Evolutionary conservation across 2,888 invertebrate species (phyloP), one percentile per base, ranked within the genome.

Genomic region (Argyresthia albistria): DNA sequence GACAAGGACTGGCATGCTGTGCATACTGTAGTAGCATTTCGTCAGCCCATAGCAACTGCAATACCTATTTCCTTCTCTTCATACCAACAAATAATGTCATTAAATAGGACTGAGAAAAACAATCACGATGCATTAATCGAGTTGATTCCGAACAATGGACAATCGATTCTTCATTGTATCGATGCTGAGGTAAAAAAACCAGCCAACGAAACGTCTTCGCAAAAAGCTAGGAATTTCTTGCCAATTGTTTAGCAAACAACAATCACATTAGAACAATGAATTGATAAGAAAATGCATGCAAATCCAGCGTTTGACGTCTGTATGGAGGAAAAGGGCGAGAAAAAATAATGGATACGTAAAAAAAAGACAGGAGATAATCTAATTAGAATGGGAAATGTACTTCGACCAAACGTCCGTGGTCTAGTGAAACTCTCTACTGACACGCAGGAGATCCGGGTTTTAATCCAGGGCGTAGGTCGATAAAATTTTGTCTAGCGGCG

Each of bases 121-220:
- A 46, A 46, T 25, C 35, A 16, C 50, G 35, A 43, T 16, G 50
- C 11, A 50, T 15, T 11, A 42, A 50, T 16, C 43, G n/a, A 25
- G 25, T 25, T n/a, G 35, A 16, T 16, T n/a, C 25, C 4, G 43
- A 51, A 54, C 54, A 54, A 54, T 54, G 47, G 54, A 51, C 54
- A 50, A 54, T 54, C 42, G 51, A 51, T 9, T 39, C 39, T 39
- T 39, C 39, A 39, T 39, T 39, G 39, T 11, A 39, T 39, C 39
- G 39, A 39, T 11, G 9, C 39, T 9, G 25, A n/a, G 39, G 39
- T 9, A 39, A 39, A 39, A 39, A 39, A 39, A 11, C 3, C 10
- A 6, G 9, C 39, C 3, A 39, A 39, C n/a, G 10, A 11, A 39
- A n/a, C n/a, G 8, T n/a, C n/a, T 39, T 9, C 9, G 39, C 39